Evolutionary conservation across 2,888 invertebrate genomes (phyloP), one percentile per base, ranked within the genome.

Genomic region (Nomada flava): DNA sequence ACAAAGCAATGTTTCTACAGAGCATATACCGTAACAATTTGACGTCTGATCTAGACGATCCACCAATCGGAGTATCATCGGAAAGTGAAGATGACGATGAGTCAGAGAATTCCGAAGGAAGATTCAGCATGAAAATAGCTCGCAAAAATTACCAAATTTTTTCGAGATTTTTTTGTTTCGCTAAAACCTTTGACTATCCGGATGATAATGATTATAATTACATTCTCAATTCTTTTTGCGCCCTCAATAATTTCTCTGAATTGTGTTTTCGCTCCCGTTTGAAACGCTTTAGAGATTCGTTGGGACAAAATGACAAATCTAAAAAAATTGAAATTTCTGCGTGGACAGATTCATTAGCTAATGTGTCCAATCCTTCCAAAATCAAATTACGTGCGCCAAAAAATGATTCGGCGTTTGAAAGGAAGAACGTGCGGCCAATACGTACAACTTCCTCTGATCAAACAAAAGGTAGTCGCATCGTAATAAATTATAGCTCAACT

Each of bases 1-100:
- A 59, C 26, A 9, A 3, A 9, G 47, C 29, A 53, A 50, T 81
- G 9, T 76, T 76, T 76, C 29, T 50, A 11, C 76, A 81, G 76
- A 67, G 20, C 18, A 11, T 44, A n/a, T 47, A 59, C 20, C 7
- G 59, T 53, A 18, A 52, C 23, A 26, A 52, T 68, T 55, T 11
- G 2, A 29, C 44, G 2, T 0, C 5, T n/a, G 68, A 76, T 13
- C 0, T 20, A 55, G 42, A 65, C 7, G 18, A 55, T n/a, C 4
- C 18, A 9, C 5, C 44, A 15, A 29, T 62, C 42, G 26, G 42
- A 15, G 1, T 76, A 55, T 76, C 76, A 18, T 74, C 81, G 13
- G 76, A 68, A 47, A 60, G 20, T 26, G 68, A 76, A 42, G 20
- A 72, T 9, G 47, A 47, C 9, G 3, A 20, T 18, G n/a, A 29